phyloP scores from a whole-genome alignment of 2,888 invertebrate species.

The Corythucha ciliata region DNA sequence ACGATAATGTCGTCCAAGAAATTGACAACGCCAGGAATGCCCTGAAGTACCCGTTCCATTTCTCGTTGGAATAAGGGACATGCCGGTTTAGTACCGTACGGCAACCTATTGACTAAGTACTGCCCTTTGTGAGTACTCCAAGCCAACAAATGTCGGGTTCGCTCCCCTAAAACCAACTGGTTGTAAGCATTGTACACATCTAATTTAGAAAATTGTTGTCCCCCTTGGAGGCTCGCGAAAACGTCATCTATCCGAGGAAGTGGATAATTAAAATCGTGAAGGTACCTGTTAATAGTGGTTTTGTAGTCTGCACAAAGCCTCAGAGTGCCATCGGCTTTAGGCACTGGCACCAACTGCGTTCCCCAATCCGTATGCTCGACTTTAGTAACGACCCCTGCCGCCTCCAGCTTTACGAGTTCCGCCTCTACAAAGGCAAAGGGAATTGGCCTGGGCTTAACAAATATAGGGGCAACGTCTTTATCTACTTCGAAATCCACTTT shows the following conservation, averaged over 20 bases:
- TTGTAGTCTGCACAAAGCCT: slow-evolving; percentile 26
- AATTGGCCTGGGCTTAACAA: slow-evolving; percentile 17
- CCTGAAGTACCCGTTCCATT: slow-evolving; percentile 18
- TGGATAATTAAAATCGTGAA: slow-evolving; percentile 12
- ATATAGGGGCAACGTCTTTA: slow-evolving; percentile 16
- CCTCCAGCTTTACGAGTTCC: slow-evolving; percentile 18
- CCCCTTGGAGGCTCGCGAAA: slow-evolving; percentile 19
- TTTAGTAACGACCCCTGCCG: slow-evolving; percentile 16
- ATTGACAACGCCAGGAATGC: slow-evolving; percentile 35
- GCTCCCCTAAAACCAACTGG: slow-evolving; percentile 16
- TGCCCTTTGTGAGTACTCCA: slow-evolving; percentile 34
- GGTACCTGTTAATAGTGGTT: slow-evolving; percentile 18
- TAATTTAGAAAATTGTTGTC: slow-evolving; percentile 17
- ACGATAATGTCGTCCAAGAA: slow-evolving; percentile 39
- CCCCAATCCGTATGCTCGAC: slow-evolving; percentile 22
- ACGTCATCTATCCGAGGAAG: slow-evolving; percentile 24
- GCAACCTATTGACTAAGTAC: slow-evolving; percentile 37
- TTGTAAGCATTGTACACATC: slow-evolving; percentile 24
- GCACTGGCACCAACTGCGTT: slow-evolving; percentile 23
- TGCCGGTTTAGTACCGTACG: slow-evolving; percentile 32
- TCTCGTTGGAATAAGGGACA: neutral
- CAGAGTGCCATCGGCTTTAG: slow-evolving; percentile 23
- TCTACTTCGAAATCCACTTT: no score
- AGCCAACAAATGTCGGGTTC: slow-evolving; percentile 18
- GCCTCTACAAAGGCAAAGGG: slow-evolving; percentile 4